These are phyloP conservation scores for Coracias cyanogaster DNA, from an alignment of 2,797 vertebrate genomes.

Conservation along the genomic window DNA sequence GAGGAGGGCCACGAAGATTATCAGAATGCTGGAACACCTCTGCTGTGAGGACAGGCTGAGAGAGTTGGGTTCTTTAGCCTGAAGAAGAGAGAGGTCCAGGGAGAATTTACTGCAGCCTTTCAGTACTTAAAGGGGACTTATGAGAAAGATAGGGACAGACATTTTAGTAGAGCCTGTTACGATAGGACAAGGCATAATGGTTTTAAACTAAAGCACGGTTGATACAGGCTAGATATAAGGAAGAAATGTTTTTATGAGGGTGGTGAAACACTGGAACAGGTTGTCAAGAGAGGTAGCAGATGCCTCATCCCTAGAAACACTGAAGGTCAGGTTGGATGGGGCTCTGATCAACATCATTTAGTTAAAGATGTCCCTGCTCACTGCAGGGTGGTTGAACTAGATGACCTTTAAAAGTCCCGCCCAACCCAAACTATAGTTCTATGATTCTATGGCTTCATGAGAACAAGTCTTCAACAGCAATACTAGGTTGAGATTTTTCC, in stretches of 20 bases:
- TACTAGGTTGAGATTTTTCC: background rate
- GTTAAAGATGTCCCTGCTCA: background rate
- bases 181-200: background rate
- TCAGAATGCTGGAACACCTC: background rate
- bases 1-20: background rate
- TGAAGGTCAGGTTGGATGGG: background rate
- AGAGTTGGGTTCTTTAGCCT: background rate
- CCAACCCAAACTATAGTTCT: background rate
- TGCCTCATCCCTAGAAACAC: background rate
- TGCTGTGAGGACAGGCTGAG: background rate
- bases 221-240: background rate
- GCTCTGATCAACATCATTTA: background rate
- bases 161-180: background rate
- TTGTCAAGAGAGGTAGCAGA: background rate
- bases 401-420: background rate
- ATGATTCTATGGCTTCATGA: background rate
- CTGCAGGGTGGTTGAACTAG: background rate
- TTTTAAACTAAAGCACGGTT: background rate
- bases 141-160: background rate
- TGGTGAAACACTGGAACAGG: background rate
- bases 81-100: fast-evolving
- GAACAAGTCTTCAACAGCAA: background rate
- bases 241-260: background rate
- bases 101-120: background rate
- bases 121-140: background rate